These are phyloP conservation scores for Pao palembangensis DNA, from an alignment of 2,113 vertebrate species.

Conservation along the genomic window DNA sequence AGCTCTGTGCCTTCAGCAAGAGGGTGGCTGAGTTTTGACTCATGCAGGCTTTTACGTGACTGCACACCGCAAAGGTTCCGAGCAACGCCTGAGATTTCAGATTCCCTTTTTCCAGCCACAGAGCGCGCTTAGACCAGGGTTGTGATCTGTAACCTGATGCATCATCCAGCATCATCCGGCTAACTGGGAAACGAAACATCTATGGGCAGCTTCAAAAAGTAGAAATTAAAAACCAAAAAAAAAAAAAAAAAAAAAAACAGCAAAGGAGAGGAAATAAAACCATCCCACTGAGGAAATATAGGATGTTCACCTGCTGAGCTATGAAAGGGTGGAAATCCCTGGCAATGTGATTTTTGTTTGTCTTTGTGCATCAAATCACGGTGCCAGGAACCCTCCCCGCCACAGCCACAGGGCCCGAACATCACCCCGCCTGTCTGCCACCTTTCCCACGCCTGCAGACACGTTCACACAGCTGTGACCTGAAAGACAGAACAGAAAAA, in stretches of 20 bases:
- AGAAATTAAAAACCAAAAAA: no score
- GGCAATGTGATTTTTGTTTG: slow-evolving; percentile 85
- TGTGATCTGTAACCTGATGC: no score
- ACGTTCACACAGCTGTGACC: slow-evolving; percentile 45
- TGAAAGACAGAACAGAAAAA: slow-evolving; percentile 32
- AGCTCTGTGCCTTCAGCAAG: slow-evolving; percentile 81
- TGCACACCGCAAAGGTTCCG: slow-evolving; percentile 23
- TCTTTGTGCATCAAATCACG: slow-evolving; percentile 82
- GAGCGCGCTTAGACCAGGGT: no score
- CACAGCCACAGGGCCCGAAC: slow-evolving; percentile 52
- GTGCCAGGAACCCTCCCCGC: slow-evolving; percentile 82
- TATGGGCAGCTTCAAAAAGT: no score
- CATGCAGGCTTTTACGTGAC: slow-evolving; percentile 47
- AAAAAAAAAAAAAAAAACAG: neutral
- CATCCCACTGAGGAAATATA: slow-evolving; percentile 18
- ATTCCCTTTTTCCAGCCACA: neutral
- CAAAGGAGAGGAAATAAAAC: slow-evolving; percentile 7
- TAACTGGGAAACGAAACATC: no score
- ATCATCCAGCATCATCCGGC: no score
- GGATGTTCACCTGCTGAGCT: slow-evolving; percentile 55
- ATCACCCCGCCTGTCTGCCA: slow-evolving; percentile 2
- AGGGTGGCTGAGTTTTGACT: slow-evolving; percentile 51
- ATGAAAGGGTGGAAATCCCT: slow-evolving; percentile 83
- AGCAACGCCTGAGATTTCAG: neutral
- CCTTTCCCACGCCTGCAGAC: slow-evolving; percentile 37